A percentile compares a stretch with the other conserved stretches of the same genome.
Conservation (phyloP, 2,113 vertebrate species). For the Mola mola region DNA sequence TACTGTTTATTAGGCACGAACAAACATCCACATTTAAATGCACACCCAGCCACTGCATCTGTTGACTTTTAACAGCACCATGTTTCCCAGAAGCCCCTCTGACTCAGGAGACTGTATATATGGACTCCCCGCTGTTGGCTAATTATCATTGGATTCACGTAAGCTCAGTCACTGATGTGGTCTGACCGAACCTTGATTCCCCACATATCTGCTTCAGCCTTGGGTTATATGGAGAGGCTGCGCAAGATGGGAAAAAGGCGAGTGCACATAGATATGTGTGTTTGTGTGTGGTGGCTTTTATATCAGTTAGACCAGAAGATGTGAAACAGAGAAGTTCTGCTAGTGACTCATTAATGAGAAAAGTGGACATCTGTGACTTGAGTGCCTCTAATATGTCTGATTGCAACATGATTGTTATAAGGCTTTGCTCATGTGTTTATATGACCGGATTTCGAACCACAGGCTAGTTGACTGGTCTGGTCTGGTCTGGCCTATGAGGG, state of each 20-base stretch:
- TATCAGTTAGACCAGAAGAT: slow-evolving; percentile 38
- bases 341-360: slow-evolving; percentile 48
- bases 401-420: slow-evolving; percentile 38
- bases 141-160: slow-evolving; percentile 66
- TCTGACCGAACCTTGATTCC: slow-evolving; percentile 62
- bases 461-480: slow-evolving; percentile 30
- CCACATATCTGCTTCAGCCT: slow-evolving; percentile 65
- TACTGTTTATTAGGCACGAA: slow-evolving; percentile 67
- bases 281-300: slow-evolving; percentile 21
- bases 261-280: slow-evolving; percentile 9
- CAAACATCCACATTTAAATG: slow-evolving; percentile 58
- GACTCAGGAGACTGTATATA: slow-evolving; percentile 68
- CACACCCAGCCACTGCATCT: slow-evolving; percentile 65
- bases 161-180: slow-evolving; percentile 71
- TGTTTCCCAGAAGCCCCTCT: slow-evolving; percentile 75
- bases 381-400: slow-evolving; percentile 35
- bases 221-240: slow-evolving; percentile 33
- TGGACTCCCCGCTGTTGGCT: slow-evolving; percentile 65
- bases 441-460: slow-evolving; percentile 37
- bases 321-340: slow-evolving; percentile 30
- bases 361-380: slow-evolving; percentile 12
- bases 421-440: slow-evolving; percentile 25
- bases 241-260: slow-evolving; percentile 36
- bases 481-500: slow-evolving; percentile 42
- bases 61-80: slow-evolving; percentile 69